Percentiles rank a stretch among this genome's conserved stretches.
Evolutionary conservation across 2,797 vertebrate species (phyloP).

Genomic region (Ceyx erithaca): DNA sequence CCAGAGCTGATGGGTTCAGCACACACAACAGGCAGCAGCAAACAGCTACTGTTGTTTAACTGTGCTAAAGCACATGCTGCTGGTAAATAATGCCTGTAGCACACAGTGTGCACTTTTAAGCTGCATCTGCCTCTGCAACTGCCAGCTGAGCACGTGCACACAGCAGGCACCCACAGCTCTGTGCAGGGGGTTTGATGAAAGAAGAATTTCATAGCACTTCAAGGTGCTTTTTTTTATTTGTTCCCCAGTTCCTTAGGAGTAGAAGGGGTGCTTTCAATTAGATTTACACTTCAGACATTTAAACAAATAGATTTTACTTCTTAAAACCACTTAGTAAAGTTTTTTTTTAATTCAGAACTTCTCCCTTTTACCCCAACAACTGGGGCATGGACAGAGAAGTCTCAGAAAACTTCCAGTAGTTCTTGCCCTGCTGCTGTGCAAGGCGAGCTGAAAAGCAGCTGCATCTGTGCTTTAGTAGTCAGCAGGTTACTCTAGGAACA

Average conservation of each 20-base stretch:
- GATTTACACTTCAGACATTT: neutral
- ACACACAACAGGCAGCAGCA: neutral
- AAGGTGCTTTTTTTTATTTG: neutral
- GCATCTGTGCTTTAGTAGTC: neutral
- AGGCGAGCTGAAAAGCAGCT: neutral
- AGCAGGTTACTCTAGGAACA: neutral
- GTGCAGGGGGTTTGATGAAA: neutral
- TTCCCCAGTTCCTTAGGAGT: neutral
- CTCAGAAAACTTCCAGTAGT: neutral
- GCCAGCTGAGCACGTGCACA: fast-evolving
- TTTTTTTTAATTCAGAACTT: neutral
- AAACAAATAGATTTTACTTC: neutral
- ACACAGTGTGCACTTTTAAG: neutral
- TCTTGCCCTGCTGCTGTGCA: neutral
- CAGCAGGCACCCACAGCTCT: fast-evolving
- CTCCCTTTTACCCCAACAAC: neutral
- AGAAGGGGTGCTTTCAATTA: neutral
- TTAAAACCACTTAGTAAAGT: neutral
- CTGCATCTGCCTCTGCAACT: neutral
- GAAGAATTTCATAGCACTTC: neutral
- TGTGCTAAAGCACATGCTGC: neutral
- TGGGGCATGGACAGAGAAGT: neutral
- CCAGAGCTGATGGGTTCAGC: neutral
- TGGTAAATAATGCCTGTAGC: neutral
- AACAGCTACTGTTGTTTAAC: neutral